A percentile compares a stretch with the other conserved stretches of the same genome.
phyloP scores from a whole-genome alignment of 2,888 invertebrate genomes.

The Ectobius pallidus region DNA sequence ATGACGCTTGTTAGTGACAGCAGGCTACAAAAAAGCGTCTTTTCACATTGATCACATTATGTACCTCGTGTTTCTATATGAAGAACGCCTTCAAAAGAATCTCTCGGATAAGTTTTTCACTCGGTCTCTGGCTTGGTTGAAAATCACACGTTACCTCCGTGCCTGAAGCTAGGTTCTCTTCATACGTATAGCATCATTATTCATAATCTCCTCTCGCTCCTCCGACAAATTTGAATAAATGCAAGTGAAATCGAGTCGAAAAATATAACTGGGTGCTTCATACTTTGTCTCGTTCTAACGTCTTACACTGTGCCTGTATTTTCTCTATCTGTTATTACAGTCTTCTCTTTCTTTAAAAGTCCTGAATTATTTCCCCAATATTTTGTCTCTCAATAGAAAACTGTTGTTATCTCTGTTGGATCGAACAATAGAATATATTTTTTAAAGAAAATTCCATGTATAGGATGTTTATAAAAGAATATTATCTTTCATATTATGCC shows the following conservation, averaged over 20 bases:
- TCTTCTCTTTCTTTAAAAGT: no score
- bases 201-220: background rate
- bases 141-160: background rate
- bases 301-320: no score
- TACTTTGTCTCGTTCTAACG: background rate
- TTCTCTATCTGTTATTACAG: no score
- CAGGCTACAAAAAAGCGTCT: no score
- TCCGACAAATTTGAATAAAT: constrained; percentile 1
- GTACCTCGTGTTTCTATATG: background rate
- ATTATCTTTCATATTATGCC: no score
- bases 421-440: no score
- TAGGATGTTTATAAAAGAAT: no score
- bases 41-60: background rate
- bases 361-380: no score
- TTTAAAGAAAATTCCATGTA: no score
- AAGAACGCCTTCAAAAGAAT: background rate
- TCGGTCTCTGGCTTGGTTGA: background rate
- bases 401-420: no score
- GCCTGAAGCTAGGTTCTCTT: background rate
- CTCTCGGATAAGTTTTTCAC: background rate
- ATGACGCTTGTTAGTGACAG: no score
- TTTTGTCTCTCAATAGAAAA: no score
- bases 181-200: background rate
- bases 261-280: background rate
- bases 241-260: constrained; percentile 5